Conservation (phyloP, 1,140 invertebrate species). For the Diabrotica undecimpunctata region DNA sequence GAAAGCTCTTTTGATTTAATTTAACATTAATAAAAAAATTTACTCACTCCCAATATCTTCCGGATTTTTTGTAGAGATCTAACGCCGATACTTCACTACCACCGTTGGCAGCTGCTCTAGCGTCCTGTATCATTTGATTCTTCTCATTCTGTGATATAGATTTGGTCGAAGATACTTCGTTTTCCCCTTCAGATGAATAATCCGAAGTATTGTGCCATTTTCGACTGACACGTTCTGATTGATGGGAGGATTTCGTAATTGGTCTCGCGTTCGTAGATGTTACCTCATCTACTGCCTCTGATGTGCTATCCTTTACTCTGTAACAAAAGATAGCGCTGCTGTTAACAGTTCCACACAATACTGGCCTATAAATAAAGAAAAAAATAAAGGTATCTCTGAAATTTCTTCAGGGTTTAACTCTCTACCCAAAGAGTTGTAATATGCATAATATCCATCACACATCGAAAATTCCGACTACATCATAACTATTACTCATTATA, state of each 20-base stretch:
- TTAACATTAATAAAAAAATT: neutral
- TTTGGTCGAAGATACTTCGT: conserved; percentile 32
- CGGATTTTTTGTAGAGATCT: conserved; percentile 58
- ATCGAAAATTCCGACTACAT: too few species aligned
- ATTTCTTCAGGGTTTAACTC: too few species aligned
- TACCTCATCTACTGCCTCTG: conserved; percentile 26
- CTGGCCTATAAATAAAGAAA: too few species aligned
- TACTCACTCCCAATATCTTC: conserved; percentile 67
- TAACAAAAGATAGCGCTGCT: neutral
- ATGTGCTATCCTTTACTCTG: conserved; percentile 21
- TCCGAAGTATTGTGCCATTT: conserved; percentile 47
- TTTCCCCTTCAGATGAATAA: conserved; percentile 52
- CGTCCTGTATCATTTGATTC: conserved; percentile 39
- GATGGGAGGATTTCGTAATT: neutral
- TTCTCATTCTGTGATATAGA: conserved; percentile 33
- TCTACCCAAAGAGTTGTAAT: too few species aligned
- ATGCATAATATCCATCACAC: too few species aligned
- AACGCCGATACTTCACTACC: conserved; percentile 35
- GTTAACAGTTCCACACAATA: too few species aligned
- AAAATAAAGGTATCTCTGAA: too few species aligned
- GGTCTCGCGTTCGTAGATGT: conserved; percentile 11
- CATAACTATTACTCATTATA: too few species aligned
- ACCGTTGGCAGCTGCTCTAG: conserved; percentile 27
- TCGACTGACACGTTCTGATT: conserved; percentile 8
- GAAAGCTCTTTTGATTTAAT: too few species aligned